Base-by-base conservation (phyloP, 2,113 vertebrate genomes). In the Oreochromis spilurus region DNA sequence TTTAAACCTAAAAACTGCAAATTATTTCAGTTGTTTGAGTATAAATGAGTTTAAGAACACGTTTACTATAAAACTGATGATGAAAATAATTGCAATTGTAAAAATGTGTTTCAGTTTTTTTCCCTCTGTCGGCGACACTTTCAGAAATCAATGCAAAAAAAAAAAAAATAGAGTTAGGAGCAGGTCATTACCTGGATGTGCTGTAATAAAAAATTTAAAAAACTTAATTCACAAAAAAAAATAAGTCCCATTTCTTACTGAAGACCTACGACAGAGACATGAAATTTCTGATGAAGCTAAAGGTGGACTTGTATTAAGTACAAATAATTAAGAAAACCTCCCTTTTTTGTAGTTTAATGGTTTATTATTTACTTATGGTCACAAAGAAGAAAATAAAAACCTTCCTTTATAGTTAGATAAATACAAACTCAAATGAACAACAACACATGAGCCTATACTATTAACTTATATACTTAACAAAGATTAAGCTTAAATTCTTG, bases 261-360 rank as follows among this genome's bases (percentile, higher is more conserved):
- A 38, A n/a, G 60, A n/a, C 60, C 0, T 38, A n/a, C 0, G 1
- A 38, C 34, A 38, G 34, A 65, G 19, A 8, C 60, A 4, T 65
- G 0, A 65, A 5, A n/a, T 2, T 3, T 13, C 19, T 38, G 60
- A n/a, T 60, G 58, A 34, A 34, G 16, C 29, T 60, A 65, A 65
- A 65, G 6, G n/a, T 65, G 12, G 14, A 14, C 7, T 70, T 36
- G n/a, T 40, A 1, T 70, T 67, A 40, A 40, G 0, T 40, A 14
- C 1, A 38, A 67, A 67, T 21, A 67, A 67, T 67, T 65, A 8
- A 21, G 19, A 65, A 65, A 65, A 38, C 0, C 1, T 12, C 34
- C 10, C 10, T 38, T 65, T 65, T 65, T 38, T 65, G 34, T 10
- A 1, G 10, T 38, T 65, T 65, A 65, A 1, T 13, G 19, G 60